A percentile compares a stretch with the other conserved stretches of the same genome.
Evolutionary conservation across 92 coral and sea anemone species (phyloP).

Genomic region (Actinernus sp.): DNA sequence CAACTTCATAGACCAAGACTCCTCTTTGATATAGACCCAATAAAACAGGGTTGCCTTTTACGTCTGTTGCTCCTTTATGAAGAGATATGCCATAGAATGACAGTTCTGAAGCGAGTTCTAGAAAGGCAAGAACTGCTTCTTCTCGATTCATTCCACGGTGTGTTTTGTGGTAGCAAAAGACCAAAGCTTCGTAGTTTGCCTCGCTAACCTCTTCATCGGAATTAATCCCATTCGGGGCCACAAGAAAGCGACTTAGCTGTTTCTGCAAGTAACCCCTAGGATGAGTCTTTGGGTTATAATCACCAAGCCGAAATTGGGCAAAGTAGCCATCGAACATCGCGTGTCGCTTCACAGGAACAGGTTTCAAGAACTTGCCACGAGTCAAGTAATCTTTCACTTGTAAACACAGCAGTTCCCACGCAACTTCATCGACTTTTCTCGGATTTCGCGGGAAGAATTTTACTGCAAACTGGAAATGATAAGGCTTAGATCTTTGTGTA

Average conservation of each 20-base stretch:
- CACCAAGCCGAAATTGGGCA: conserved; percentile 89
- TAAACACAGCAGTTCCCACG: conserved; percentile 67
- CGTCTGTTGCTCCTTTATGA: conserved; percentile 87
- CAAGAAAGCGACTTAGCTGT: conserved; percentile 82
- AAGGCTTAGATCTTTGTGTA: conserved; percentile 82
- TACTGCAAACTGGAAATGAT: conserved; percentile 92
- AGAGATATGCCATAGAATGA: conserved; percentile 75
- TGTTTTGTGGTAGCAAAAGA: conserved; percentile 68
- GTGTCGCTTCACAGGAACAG: conserved; percentile 71
- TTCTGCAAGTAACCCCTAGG: conserved; percentile 87
- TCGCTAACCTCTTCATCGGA: conserved; percentile 75
- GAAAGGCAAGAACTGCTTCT: conserved; percentile 76
- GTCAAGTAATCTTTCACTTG: conserved; percentile 90
- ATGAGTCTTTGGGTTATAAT: conserved; percentile 77
- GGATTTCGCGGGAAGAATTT: conserved; percentile 75
- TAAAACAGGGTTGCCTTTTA: conserved; percentile 56
- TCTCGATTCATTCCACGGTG: conserved; percentile 72
- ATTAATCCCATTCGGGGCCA: conserved; percentile 93
- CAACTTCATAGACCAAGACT: conserved; percentile 68
- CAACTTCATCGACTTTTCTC: conserved; percentile 42
- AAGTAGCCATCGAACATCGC: conserved; percentile 85
- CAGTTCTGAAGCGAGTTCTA: conserved; percentile 69
- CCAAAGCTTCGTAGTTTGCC: conserved; percentile 78
- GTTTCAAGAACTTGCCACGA: conserved; percentile 77
- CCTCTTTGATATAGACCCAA: conserved; percentile 76